phyloP scores from a whole-genome alignment of 2,888 invertebrate species.

The Euproctis similis region DNA sequence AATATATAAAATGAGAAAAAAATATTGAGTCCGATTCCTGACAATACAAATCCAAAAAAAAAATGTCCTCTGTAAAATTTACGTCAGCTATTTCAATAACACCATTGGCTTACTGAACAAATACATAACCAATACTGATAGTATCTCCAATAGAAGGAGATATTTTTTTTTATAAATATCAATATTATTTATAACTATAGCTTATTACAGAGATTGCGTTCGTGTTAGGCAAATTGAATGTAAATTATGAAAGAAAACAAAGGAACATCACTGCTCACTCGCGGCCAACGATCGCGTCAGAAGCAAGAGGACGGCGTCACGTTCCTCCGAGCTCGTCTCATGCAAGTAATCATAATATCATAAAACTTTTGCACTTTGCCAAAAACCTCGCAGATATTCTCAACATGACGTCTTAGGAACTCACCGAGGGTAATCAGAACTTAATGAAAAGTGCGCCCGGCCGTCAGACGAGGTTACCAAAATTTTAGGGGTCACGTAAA shows the following conservation, averaged over 20 bases:
- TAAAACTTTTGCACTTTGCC: slow-evolving; percentile 73
- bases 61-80: too few species aligned
- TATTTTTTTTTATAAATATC: not conserved
- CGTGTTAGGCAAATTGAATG: too few species aligned
- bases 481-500: slow-evolving; percentile 75
- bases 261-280: slow-evolving; percentile 28
- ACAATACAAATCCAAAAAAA: too few species aligned
- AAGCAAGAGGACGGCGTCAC: slow-evolving; percentile 34
- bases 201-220: too few species aligned
- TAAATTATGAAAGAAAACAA: slow-evolving; percentile 14
- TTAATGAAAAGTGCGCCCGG: slow-evolving; percentile 71
- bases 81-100: too few species aligned
- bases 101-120: too few species aligned
- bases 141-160: too few species aligned
- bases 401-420: slow-evolving; percentile 51
- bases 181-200: too few species aligned
- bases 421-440: slow-evolving; percentile 67
- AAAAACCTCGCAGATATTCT: slow-evolving; percentile 54
- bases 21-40: too few species aligned
- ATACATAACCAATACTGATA: too few species aligned
- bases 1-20: too few species aligned
- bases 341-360: slow-evolving; percentile 71
- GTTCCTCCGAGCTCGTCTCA: slow-evolving; percentile 45
- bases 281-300: slow-evolving; percentile 16
- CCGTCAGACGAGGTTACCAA: slow-evolving; percentile 50